These are phyloP conservation scores for Solea solea DNA, from an alignment of 2,113 vertebrate species.

Conservation along the genomic window DNA sequence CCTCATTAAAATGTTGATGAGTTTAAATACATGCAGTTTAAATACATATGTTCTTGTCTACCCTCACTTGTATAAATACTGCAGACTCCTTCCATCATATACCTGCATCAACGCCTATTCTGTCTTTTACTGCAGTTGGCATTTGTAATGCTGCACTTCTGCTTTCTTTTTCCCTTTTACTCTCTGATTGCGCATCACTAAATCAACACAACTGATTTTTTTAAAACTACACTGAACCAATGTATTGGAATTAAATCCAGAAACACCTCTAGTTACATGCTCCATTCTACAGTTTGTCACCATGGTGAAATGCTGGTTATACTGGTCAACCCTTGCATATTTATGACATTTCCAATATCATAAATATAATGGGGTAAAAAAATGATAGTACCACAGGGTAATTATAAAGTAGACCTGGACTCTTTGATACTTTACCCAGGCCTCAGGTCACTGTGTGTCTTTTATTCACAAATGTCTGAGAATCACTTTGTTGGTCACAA, in stretches of 20 bases:
- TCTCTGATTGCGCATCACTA: background rate
- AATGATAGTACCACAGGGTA: conserved; percentile 33
- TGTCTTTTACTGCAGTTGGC: too few relatives aligned
- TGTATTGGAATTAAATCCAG: background rate
- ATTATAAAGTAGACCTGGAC: conserved; percentile 8
- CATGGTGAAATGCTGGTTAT: background rate
- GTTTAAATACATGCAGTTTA: too few relatives aligned
- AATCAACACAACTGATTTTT: background rate
- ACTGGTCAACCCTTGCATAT: background rate
- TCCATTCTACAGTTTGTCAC: background rate
- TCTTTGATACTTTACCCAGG: conserved; percentile 5
- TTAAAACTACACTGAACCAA: background rate
- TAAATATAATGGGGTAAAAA: background rate
- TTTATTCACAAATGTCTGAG: background rate
- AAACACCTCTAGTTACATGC: background rate
- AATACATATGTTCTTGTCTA: too few relatives aligned
- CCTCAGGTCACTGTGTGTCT: background rate
- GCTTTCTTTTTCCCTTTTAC: too few relatives aligned
- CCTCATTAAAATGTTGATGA: too few relatives aligned
- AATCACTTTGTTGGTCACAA: conserved; percentile 25
- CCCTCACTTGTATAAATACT: too few relatives aligned
- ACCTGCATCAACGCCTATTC: too few relatives aligned
- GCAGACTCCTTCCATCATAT: too few relatives aligned
- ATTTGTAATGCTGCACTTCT: too few relatives aligned
- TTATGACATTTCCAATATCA: background rate